Conservation (phyloP, 2,797 vertebrate species). For the Oceanodroma leucorhoa region DNA sequence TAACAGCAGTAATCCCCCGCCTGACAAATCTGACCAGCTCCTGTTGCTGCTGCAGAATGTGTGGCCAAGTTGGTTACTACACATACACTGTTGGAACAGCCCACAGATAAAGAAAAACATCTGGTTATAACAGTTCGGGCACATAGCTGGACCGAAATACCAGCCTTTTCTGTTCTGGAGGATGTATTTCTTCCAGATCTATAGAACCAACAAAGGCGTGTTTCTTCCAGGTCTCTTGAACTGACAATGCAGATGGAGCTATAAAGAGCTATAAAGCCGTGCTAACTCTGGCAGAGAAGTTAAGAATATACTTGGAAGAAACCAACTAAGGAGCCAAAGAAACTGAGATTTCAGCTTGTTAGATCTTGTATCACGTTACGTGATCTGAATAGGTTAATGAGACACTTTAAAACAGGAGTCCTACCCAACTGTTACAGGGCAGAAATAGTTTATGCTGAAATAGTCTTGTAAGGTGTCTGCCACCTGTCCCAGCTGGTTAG, state of each 20-base stretch:
- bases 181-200: not conserved
- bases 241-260: not conserved
- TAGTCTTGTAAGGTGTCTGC: not conserved
- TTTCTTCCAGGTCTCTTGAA: not conserved
- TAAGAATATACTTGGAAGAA: not conserved
- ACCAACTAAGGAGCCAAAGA: not conserved
- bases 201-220: not conserved
- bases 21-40: not conserved
- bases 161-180: not conserved
- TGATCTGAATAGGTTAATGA: not conserved
- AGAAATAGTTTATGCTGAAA: not conserved
- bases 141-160: not conserved
- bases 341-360: not conserved
- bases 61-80: not conserved
- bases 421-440: not conserved
- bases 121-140: not conserved
- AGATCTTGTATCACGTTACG: not conserved
- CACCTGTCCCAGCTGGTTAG: rapidly evolving
- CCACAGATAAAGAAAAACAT: not conserved
- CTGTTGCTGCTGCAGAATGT: not conserved
- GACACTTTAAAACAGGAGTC: not conserved
- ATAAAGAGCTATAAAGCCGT: not conserved
- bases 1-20: not conserved
- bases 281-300: not conserved
- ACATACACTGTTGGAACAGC: not conserved